Evolutionary conservation across 1,140 invertebrate genomes (phyloP), one percentile per base, ranked within the genome.

Genomic region (Chrysoperla carnea): DNA sequence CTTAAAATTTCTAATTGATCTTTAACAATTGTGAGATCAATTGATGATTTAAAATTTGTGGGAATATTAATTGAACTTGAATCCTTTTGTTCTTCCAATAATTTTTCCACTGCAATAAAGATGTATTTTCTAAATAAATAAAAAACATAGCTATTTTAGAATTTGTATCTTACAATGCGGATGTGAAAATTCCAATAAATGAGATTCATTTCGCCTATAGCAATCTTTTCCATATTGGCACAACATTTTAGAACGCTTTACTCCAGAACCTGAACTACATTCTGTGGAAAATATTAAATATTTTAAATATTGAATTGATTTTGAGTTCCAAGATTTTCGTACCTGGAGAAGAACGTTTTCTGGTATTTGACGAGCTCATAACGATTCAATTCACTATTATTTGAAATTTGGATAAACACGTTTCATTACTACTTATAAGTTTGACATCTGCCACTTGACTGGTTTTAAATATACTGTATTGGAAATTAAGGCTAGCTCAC

Each of bases 171-270:
- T 68, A 84, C 81, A 70, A 53, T 84, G 78, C 6, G 75, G 71
- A 70, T 91, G 87, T 39, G 69, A 69, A 62, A 74, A 88, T 57
- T 89, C 76, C 37, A 67, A 67, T 40, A 89, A 79, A 63, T 92
- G 86, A 49, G 77, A 71, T 6, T 81, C 78, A 70, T 88, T 90
- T 50, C 76, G 72, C 47, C 86, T 66, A 51, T 85, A 90, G 54
- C 86, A 92, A 47, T 73, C 72, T 23, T 70, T 68, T 2, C 71
- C 76, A 55, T 11, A 33, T 11, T 33, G 8, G 31, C 31, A 33
- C 6, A 33, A 11, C 31, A 33, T 33, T 11, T 33, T 33, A 4
- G 8, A 9, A 11, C 8, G n/a, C 8, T 33, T 33, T 33, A 11
- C 31, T 33, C 6, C 17, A 23, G 17, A 23, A 23, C 17, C 5